Conservation (phyloP, 2,113 vertebrate species). For the Lipotes vexillifer region DNA sequence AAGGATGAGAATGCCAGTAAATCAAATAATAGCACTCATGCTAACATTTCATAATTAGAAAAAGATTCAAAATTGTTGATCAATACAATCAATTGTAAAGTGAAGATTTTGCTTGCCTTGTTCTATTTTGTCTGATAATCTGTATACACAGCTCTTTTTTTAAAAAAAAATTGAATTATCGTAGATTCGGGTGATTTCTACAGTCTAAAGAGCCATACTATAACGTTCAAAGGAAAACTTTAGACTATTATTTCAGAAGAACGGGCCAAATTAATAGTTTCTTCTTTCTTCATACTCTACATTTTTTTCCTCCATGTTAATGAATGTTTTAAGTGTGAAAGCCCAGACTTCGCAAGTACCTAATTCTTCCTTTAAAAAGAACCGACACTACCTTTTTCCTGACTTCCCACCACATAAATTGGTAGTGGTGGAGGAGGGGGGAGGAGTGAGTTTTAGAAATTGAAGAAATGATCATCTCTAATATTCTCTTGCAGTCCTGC, state of each 20-base stretch:
- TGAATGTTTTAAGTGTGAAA: neutral
- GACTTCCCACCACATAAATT: no score
- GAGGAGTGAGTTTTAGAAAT: neutral
- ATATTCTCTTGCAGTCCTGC: neutral
- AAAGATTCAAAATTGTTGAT: neutral
- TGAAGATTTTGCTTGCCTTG: neutral
- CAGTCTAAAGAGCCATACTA: neutral
- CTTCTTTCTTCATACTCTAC: neutral
- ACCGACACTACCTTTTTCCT: no score
- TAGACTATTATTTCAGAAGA: neutral
- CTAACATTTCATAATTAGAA: neutral
- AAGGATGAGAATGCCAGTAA: neutral
- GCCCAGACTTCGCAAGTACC: neutral
- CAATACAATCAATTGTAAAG: neutral
- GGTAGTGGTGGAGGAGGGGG: fast-evolving
- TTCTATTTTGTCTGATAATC: neutral
- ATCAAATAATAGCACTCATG: neutral
- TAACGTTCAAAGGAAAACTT: neutral
- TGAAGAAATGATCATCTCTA: neutral
- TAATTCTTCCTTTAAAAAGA: neutral
- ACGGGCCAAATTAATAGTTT: neutral
- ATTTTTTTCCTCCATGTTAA: neutral
- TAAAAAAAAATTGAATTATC: neutral
- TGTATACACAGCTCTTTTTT: neutral
- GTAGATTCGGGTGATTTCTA: neutral